Evolutionary conservation across 1,140 invertebrate species (phyloP).

Genomic region (Melitaea cinxia): DNA sequence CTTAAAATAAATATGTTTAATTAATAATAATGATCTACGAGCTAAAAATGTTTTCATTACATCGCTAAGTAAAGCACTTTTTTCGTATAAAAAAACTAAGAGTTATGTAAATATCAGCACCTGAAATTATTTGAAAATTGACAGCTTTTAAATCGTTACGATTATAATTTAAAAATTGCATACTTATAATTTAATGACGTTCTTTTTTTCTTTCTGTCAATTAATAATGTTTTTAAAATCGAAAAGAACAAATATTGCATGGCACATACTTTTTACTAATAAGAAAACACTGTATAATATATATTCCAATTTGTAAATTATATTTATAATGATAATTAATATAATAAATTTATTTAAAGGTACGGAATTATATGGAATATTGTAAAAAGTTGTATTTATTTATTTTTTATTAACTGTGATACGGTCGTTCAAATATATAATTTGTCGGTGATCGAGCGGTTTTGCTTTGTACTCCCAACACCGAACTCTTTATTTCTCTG

Average conservation of each 20-base stretch:
- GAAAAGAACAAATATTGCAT: neutral
- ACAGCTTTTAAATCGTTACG: too few relatives aligned
- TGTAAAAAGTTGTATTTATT: conserved; percentile 70
- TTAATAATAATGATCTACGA: too few relatives aligned
- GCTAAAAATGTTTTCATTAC: too few relatives aligned
- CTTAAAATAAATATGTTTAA: too few relatives aligned
- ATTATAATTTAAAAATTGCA: too few relatives aligned
- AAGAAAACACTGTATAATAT: neutral
- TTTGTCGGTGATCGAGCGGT: conserved; percentile 1
- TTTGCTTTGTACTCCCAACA: conserved; percentile 14
- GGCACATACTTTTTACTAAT: neutral
- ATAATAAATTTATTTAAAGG: conserved; percentile 26
- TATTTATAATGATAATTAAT: conserved; percentile 3
- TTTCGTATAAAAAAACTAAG: too few relatives aligned
- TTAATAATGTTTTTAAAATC: too few relatives aligned
- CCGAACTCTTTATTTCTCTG: conserved; percentile 1
- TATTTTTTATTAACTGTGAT: conserved; percentile 74
- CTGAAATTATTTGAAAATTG: too few relatives aligned
- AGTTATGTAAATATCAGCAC: too few relatives aligned
- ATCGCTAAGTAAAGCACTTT: too few relatives aligned
- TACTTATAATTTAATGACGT: too few relatives aligned
- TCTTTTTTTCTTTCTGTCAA: too few relatives aligned
- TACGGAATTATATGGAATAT: conserved; percentile 39
- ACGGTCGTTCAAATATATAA: conserved; percentile 45
- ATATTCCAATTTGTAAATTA: conserved; percentile 10